Base-by-base conservation (phyloP, 2,888 invertebrate species). In the Bhutanitis thaidina region DNA sequence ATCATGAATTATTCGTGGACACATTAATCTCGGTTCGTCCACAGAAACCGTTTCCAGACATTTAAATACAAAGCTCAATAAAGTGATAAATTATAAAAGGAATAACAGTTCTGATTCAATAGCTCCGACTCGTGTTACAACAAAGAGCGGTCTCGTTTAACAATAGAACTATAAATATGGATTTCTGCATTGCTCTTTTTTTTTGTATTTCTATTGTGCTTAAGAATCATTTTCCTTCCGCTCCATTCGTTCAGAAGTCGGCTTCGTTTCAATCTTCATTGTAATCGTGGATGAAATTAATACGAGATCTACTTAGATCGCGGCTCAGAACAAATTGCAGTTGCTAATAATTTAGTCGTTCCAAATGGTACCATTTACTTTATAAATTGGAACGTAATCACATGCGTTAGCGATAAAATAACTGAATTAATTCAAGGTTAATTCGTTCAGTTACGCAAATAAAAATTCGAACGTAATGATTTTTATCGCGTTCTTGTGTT, bases 71-170 rank as follows among this genome's bases (percentile, higher is more conserved):
- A 84, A 84, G 77, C 74, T 70, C 71, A 72, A 79, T 79, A 75
- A 64, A 80, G 77, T 82, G 79, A 86, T 86, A 85, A 83, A 84
- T 86, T 81, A 80, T 81, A 77, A 84, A 84, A 80, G 78, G 74
- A 80, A 77, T 77, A 80, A 80, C 76, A 74, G 77, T 78, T 74
- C 71, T 60, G 58, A 69, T 69, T 70, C 69, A 67, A 73, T 74
- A 69, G 75, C 68, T 67, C 63, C 69, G 72, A 68, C 69, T 76
- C 74, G 73, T 78, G 79, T 78, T 71, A 71, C 74, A 77, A 77
- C 77, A 81, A 80, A 80, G 81, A 80, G 67, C 71, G 62, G 67
- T 71, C 74, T 68, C 74, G 61, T 70, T 60, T 68, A 78, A 86
- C 85, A 86, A 85, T 82, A 74, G 77, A 70, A 74, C 75, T 80